These are phyloP conservation scores for Rhopalosiphum maidis DNA, from an alignment of 1,140 invertebrate genomes.

Conservation along the genomic window DNA sequence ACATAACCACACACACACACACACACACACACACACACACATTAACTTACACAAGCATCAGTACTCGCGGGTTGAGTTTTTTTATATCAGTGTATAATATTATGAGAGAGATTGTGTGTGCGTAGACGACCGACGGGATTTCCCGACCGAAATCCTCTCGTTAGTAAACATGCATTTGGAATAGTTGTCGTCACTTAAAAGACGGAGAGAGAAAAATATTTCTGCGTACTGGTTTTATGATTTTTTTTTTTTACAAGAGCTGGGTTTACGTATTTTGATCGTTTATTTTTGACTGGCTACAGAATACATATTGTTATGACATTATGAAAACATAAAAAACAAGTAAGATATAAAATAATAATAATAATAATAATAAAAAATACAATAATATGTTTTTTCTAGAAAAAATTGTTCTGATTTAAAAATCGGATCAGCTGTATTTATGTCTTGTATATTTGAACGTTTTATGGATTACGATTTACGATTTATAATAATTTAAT, in stretches of 20 bases:
- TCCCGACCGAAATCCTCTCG: slow-evolving; percentile 29
- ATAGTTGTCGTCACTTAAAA: neutral
- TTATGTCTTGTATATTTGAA: too few species aligned
- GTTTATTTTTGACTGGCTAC: neutral
- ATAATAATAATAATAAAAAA: neutral
- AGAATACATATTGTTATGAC: neutral
- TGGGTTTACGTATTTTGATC: neutral
- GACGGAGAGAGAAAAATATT: neutral
- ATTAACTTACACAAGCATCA: neutral
- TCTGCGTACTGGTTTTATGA: slow-evolving; percentile 10
- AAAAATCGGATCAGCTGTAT: neutral
- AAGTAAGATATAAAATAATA: neutral
- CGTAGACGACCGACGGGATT: slow-evolving; percentile 24
- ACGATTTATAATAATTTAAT: too few species aligned
- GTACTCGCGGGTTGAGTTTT: neutral
- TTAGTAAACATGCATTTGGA: slow-evolving; percentile 27
- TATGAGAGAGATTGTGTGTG: slow-evolving; percentile 2
- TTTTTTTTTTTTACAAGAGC: neutral
- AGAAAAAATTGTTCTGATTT: neutral
- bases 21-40: neutral
- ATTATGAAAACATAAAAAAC: neutral
- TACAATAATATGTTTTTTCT: neutral
- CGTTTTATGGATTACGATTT: neutral
- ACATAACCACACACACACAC: neutral
- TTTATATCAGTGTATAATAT: neutral